Evolutionary conservation across 2,888 invertebrate genomes (phyloP).

Genomic region (Hydriomena furcata): DNA sequence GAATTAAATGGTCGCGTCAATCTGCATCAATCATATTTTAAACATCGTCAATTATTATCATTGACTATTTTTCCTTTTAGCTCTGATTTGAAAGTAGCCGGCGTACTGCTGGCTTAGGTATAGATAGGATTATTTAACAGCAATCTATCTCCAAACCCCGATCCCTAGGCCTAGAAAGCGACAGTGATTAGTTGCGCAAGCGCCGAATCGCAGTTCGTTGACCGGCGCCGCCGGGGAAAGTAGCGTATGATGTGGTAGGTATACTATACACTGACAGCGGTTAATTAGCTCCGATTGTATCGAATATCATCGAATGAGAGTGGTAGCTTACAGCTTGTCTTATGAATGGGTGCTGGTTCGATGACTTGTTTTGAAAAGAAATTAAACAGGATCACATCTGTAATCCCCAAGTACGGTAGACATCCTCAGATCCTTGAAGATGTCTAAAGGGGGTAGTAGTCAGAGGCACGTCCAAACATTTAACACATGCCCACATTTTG

Average conservation of each 20-base stretch:
- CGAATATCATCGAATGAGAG: conserved; percentile 29
- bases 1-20: too few relatives aligned
- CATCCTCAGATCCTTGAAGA: too few relatives aligned
- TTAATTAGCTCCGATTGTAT: conserved; percentile 54
- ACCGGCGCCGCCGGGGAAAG: conserved; percentile 71
- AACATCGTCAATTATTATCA: too few relatives aligned
- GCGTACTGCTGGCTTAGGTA: too few relatives aligned
- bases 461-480: too few relatives aligned
- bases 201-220: conserved; percentile 70
- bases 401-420: too few relatives aligned
- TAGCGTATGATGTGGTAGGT: conserved; percentile 40
- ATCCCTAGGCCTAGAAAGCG: conserved; percentile 71
- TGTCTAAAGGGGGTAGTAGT: too few relatives aligned
- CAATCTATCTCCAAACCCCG: conserved; percentile 30
- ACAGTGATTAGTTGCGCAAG: conserved; percentile 74
- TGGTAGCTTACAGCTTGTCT: not conserved
- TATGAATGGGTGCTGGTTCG: not conserved
- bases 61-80: too few relatives aligned
- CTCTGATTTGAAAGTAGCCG: conserved; percentile 24
- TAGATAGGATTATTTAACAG: conserved; percentile 5
- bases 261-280: conserved; percentile 47
- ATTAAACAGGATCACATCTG: too few relatives aligned
- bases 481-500: too few relatives aligned
- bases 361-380: not conserved
- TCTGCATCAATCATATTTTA: too few relatives aligned